A percentile compares a stretch with the other conserved stretches of the same genome.
These are phyloP conservation scores for Cariama cristata DNA, from an alignment of 2,113 vertebrate species.

Conservation along the genomic window DNA sequence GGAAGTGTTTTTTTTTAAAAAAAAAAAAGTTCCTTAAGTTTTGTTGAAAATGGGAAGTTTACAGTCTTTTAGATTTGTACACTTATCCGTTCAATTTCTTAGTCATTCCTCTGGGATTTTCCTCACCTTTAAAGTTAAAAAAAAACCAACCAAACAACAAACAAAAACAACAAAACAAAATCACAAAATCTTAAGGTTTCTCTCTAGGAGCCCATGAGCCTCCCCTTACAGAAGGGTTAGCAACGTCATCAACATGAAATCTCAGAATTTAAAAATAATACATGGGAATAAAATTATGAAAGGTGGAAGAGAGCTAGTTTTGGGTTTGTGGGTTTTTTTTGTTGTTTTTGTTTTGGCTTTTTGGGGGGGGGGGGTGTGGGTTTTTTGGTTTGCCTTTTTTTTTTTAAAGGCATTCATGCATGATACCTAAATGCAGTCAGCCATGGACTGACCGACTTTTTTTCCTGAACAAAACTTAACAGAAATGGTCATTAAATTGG, in stretches of 20 bases:
- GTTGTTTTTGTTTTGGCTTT: background rate
- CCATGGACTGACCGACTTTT: background rate
- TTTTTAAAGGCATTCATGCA: background rate
- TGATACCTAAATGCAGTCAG: background rate
- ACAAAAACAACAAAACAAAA: background rate
- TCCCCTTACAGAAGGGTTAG: background rate
- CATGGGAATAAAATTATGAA: background rate
- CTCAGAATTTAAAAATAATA: background rate
- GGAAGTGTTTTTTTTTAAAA: background rate
- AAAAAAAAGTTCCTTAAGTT: background rate
- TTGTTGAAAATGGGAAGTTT: background rate
- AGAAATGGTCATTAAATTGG: background rate
- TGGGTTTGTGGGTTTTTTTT: background rate
- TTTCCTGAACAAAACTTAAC: background rate
- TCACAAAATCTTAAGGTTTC: background rate
- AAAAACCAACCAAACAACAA: fast-evolving
- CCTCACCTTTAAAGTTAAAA: background rate
- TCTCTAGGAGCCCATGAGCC: background rate
- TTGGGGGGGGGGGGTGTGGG: too few species aligned
- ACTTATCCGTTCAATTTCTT: background rate
- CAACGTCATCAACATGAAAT: background rate
- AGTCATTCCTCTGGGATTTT: background rate
- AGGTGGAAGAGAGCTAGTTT: background rate
- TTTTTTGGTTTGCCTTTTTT: background rate
- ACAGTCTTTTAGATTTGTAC: background rate